phyloP scores from a whole-genome alignment of 2,888 invertebrate genomes.

The Cephus nigrinus region DNA sequence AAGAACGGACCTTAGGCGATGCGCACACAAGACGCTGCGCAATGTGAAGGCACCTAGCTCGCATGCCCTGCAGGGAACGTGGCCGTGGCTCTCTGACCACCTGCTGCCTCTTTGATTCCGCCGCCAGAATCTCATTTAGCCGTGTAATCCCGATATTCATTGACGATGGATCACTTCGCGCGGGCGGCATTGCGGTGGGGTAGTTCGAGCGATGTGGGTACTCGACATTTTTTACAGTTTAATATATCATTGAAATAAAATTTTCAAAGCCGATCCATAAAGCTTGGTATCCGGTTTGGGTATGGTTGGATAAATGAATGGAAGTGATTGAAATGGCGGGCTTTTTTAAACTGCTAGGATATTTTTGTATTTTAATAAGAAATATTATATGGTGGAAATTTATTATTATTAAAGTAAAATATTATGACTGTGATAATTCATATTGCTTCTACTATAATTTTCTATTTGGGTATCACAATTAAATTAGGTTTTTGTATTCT shows the following conservation, averaged over 20 bases:
- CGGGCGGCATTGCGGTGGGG: slow-evolving; percentile 39
- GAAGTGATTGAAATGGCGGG: background rate
- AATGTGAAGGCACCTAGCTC: slow-evolving; percentile 30
- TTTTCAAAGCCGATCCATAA: background rate
- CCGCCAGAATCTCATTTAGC: slow-evolving; percentile 64
- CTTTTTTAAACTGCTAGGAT: background rate
- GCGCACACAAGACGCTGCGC: background rate
- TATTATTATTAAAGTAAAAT: background rate
- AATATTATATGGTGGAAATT: background rate
- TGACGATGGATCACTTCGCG: slow-evolving; percentile 46
- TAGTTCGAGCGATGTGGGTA: slow-evolving; percentile 14
- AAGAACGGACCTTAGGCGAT: slow-evolving; percentile 13
- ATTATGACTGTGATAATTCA: background rate
- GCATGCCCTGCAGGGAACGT: slow-evolving; percentile 39
- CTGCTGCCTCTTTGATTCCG: slow-evolving; percentile 66
- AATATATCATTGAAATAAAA: slow-evolving; percentile 39
- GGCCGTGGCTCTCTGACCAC: slow-evolving; percentile 52
- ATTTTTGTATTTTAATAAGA: background rate
- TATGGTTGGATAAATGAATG: slow-evolving; percentile 16
- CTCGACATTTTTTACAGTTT: slow-evolving; percentile 31
- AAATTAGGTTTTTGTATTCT: background rate
- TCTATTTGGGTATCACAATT: background rate
- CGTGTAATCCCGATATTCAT: slow-evolving; percentile 59
- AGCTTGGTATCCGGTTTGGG: background rate
- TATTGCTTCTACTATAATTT: background rate